phyloP scores from a whole-genome alignment of 2,888 invertebrate genomes.

The Axea sp. region DNA sequence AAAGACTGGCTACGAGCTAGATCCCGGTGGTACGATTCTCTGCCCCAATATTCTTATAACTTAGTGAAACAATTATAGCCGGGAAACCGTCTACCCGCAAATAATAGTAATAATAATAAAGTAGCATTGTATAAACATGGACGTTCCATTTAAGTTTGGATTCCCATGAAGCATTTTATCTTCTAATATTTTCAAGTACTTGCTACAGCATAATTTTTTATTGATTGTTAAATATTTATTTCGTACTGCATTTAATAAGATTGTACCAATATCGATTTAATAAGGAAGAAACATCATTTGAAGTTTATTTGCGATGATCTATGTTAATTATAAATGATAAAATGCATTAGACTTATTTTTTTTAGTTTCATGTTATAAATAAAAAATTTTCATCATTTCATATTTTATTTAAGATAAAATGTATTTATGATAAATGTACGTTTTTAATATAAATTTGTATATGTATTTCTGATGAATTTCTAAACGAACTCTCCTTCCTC shows the following conservation, averaged over 20 bases:
- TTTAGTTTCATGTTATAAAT: too few species aligned
- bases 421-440: too few species aligned
- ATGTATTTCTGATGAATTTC: too few species aligned
- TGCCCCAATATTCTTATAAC: constrained; percentile 38
- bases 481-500: too few species aligned
- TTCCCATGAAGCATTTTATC: constrained; percentile 10
- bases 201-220: neutral
- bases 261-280: too few species aligned
- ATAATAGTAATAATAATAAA: constrained; percentile 48
- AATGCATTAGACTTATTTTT: too few species aligned
- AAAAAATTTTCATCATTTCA: too few species aligned
- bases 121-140: constrained; percentile 22
- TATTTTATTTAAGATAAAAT: too few species aligned
- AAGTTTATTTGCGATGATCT: too few species aligned
- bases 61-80: constrained; percentile 48
- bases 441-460: too few species aligned
- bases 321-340: too few species aligned
- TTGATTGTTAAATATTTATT: constrained; percentile 16
- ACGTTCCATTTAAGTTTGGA: constrained; percentile 37
- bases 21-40: constrained; percentile 39
- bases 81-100: constrained; percentile 32
- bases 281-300: too few species aligned
- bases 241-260: neutral
- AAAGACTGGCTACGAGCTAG: constrained; percentile 29
- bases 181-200: constrained; percentile 16